Base-by-base conservation (phyloP, 2,888 invertebrate species). In the Saturnia japonica region DNA sequence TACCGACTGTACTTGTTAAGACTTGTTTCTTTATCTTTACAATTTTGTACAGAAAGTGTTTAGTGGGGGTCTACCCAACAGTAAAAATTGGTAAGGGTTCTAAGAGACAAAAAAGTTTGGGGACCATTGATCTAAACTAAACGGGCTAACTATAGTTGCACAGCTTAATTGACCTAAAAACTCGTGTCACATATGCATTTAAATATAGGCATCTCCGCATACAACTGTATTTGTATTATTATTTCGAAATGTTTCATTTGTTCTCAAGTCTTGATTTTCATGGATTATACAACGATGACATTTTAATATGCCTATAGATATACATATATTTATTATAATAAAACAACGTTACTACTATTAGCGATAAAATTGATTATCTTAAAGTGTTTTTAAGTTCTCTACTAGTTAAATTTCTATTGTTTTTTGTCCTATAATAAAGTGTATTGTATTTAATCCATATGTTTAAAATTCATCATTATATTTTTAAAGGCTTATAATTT, bases 151-250 rank as follows among this genome's bases (percentile, higher is more conserved):
- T 57, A n/a, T 14, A 54, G 22, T 9, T 22, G 11, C 22, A 54
- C 54, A 54, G 22, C n/a, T 54, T 28, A 25, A 28, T 60, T 60
- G 57, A 60, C 57, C 57, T 28, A 60, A 60, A 60, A 60, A 60
- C 57, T 60, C 14, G 14, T 28, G 14, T 25, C 57, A 60, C 9
- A 28, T 28, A 60, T 60, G 14, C 14, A 60, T 25, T 60, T 60
- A 9, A 60, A 28, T 28, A 28, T 54, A n/a, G n/a, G 57, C 57
- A 25, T 28, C 11, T 60, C 9, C 28, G 57, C 14, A 28, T 14
- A 60, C 25, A 6, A 25, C 25, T 11, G 28, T 14, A 8, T 22
- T 9, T 22, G n/a, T 60, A 28, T 60, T 14, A 60, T 14, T 12
- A 25, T 28, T 60, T 60, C 12, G 28, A 60, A 28, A 60, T 60